Base-by-base conservation (phyloP, 2,113 vertebrate species). In the Daubentonia madagascariensis region DNA sequence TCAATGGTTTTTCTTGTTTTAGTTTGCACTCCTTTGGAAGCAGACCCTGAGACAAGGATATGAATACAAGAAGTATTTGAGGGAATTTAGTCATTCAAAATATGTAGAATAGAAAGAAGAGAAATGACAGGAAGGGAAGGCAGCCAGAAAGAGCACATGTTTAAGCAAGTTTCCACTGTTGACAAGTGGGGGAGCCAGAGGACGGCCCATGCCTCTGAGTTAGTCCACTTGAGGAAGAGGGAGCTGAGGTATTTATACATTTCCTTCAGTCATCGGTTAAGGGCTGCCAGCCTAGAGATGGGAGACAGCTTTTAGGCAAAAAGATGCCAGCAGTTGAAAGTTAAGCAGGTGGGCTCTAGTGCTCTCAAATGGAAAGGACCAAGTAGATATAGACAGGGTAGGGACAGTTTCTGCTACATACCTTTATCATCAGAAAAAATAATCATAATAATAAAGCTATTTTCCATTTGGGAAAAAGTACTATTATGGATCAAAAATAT, bases 401-500 rank as follows among this genome's bases (percentile, higher is more conserved):
- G 43, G 84, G 12, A 32, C 20, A 45, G 79, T 9, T 5, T 45
- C 20, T 50, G 25, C 9, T 5, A 30, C 10, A 78, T 17, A 68
- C 5, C 22, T 94, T 68, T 76, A 50, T 52, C 23, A 54, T 67
- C 37, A 79, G 67, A 73, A 76, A 95, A 32, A 61, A 45, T 40
- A 57, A 84, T 8, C 23, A 40, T 17, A 37, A 43, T 68, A 32
- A 83, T 35, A 85, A 76, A 84, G 50, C 13, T 65, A 45, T 65
- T 90, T 95, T 96, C 57, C 75, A 78, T 45, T 80, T 40, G 43
- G 37, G 8, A 30, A 48, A 63, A 40, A 28, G n/a, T 61, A 1
- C n/a, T 30, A 68, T 89, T 75, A 28, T n/a, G n/a, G 50, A 63
- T 28, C 37, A 86, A 85, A 89, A 76, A 40, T 92, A 63, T 50